Evolutionary conservation across 2,797 vertebrate species (phyloP).

Genomic region (Tenualosa ilisha): DNA sequence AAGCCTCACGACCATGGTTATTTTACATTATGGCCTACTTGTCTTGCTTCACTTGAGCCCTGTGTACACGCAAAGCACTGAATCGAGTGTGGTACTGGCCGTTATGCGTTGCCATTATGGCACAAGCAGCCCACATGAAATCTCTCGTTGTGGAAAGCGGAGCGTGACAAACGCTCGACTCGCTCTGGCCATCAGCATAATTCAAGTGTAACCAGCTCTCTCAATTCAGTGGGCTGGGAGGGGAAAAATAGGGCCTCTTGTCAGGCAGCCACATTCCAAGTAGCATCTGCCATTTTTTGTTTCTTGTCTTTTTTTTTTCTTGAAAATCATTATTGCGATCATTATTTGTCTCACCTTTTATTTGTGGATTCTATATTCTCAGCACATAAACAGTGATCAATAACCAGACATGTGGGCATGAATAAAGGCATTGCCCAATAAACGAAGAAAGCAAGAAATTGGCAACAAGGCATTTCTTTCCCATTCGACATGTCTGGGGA

Average conservation of each 20-base stretch:
- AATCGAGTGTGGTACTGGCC: not conserved
- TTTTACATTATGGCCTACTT: not conserved
- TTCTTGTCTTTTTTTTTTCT: not conserved
- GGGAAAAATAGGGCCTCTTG: not conserved
- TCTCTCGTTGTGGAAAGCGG: not conserved
- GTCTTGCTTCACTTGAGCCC: conserved; percentile 3
- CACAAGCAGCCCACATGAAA: conserved; percentile 9
- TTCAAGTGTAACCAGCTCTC: conserved; percentile 22
- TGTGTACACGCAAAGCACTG: not conserved
- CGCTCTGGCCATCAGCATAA: conserved; percentile 4
- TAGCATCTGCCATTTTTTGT: not conserved
- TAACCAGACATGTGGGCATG: conserved; percentile 32
- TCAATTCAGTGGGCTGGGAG: not conserved
- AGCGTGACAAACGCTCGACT: not conserved
- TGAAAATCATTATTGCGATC: conserved; percentile 7
- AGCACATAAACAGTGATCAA: conserved; percentile 37
- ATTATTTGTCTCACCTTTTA: conserved; percentile 23
- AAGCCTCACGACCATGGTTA: not conserved
- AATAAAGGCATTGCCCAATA: conserved; percentile 13
- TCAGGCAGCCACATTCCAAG: not conserved
- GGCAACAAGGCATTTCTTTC: conserved; percentile 35
- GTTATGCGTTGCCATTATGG: not conserved
- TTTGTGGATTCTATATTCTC: conserved; percentile 30
- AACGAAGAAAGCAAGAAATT: not conserved
- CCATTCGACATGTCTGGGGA: conserved; percentile 34